phyloP scores from a whole-genome alignment of 2,113 vertebrate genomes.

The Pelmatolapia mariae region DNA sequence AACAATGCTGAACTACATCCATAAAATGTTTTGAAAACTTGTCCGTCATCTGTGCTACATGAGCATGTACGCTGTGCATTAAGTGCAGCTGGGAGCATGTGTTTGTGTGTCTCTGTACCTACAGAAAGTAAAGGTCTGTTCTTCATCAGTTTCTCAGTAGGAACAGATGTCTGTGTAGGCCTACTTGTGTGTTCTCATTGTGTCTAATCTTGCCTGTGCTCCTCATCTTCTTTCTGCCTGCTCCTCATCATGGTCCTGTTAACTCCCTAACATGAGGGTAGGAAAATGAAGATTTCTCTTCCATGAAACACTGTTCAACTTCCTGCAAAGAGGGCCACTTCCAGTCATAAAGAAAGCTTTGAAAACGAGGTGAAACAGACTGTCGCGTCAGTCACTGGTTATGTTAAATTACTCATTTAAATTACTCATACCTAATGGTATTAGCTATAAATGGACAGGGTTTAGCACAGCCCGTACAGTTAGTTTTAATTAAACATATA shows the following conservation, averaged over 20 bases:
- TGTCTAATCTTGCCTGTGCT: constrained; percentile 56
- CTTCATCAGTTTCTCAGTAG: constrained; percentile 20
- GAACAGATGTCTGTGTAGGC: constrained; percentile 46
- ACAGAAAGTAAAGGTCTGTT: constrained; percentile 34
- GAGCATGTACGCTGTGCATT: background rate
- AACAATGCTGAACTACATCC: background rate
- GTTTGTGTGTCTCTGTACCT: background rate
- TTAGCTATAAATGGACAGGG: background rate
- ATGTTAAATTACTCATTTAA: background rate
- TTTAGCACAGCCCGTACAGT: background rate
- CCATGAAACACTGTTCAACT: constrained; percentile 17
- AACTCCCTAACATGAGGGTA: constrained; percentile 31
- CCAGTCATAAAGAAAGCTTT: constrained; percentile 17
- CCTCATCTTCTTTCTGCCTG: constrained; percentile 26
- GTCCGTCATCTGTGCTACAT: background rate
- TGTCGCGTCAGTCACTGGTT: background rate
- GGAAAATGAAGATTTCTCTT: constrained; percentile 29
- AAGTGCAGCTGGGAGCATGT: background rate
- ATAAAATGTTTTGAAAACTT: background rate
- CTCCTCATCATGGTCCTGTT: constrained; percentile 58
- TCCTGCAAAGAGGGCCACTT: constrained; percentile 44
- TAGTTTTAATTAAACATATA: background rate
- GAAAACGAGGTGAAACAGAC: constrained; percentile 27
- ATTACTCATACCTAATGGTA: background rate
- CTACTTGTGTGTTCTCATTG: constrained; percentile 57